Evolutionary conservation across 35 echinoderm and acorn worm genomes (phyloP).

Genomic region (Apostichopus californicus): DNA sequence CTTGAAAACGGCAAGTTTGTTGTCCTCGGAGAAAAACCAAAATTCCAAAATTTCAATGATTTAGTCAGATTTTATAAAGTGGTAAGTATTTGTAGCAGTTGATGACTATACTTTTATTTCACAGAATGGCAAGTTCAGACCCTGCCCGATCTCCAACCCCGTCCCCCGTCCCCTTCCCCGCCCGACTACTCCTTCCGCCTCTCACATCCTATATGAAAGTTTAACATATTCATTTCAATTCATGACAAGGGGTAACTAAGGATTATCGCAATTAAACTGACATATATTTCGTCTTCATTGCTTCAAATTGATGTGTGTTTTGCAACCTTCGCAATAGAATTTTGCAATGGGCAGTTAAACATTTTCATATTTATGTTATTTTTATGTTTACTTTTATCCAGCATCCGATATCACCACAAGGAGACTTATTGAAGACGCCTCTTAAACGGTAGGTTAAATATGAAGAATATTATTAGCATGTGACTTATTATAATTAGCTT

Average conservation of each 20-base stretch:
- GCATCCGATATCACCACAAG: slow-evolving; percentile 41
- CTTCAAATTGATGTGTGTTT: no score
- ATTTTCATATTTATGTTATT: no score
- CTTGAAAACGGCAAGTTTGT: slow-evolving; percentile 29
- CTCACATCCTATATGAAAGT: neutral
- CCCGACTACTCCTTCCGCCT: no score
- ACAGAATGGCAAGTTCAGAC: neutral
- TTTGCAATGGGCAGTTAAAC: no score
- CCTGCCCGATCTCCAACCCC: no score
- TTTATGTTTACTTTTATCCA: neutral
- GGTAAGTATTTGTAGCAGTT: neutral
- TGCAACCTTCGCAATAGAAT: no score
- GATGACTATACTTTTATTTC: neutral
- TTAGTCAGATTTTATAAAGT: slow-evolving; percentile 52
- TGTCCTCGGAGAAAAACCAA: slow-evolving; percentile 34
- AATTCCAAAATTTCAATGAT: slow-evolving; percentile 50
- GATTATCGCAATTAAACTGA: no score
- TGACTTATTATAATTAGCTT: no score
- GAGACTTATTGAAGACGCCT: slow-evolving; percentile 35
- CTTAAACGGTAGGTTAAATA: slow-evolving; percentile 5
- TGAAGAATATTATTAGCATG: no score
- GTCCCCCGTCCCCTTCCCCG: no score
- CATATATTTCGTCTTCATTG: no score
- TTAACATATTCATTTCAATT: neutral
- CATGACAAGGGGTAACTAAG: no score